Percentiles rank a stretch among this genome's conserved stretches.
Conservation (phyloP, 1,140 invertebrate species). For the Physella acuta region DNA sequence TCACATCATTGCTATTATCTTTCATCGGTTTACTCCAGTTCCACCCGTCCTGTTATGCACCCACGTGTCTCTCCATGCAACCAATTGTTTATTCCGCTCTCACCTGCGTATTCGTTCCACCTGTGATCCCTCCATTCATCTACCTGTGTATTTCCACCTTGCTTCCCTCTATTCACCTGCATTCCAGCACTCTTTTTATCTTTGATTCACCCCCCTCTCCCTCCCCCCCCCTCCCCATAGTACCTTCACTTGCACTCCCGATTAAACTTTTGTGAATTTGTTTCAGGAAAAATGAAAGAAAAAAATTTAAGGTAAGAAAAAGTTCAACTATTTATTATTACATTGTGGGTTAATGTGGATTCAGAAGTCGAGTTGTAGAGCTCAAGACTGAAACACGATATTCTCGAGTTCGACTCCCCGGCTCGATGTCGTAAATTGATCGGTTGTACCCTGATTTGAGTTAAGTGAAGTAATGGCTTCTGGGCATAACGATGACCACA, state of each 20-base stretch:
- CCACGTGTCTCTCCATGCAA: no score
- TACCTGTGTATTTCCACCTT: background rate
- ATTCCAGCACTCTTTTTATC: background rate
- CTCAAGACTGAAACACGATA: no score
- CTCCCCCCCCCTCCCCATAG: conserved; percentile 1
- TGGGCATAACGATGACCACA: no score
- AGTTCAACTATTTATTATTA: background rate
- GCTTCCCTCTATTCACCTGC: background rate
- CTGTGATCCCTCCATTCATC: background rate
- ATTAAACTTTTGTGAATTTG: background rate
- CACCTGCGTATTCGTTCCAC: background rate
- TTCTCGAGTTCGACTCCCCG: no score
- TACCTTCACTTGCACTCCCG: background rate
- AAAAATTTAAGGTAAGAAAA: conserved; percentile 5
- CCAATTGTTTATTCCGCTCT: background rate
- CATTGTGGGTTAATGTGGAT: no score
- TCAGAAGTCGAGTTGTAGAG: no score
- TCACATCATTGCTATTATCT: background rate
- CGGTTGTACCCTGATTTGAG: no score
- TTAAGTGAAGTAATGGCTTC: no score
- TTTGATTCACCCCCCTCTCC: background rate
- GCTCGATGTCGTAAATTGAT: no score
- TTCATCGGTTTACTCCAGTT: background rate
- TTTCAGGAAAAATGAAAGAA: background rate
- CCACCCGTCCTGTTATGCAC: no score